Percentiles rank a stretch among this genome's conserved stretches.
These are phyloP conservation scores for Chymomyza amoena DNA, from an alignment of 2,888 invertebrate species.

Conservation along the genomic window DNA sequence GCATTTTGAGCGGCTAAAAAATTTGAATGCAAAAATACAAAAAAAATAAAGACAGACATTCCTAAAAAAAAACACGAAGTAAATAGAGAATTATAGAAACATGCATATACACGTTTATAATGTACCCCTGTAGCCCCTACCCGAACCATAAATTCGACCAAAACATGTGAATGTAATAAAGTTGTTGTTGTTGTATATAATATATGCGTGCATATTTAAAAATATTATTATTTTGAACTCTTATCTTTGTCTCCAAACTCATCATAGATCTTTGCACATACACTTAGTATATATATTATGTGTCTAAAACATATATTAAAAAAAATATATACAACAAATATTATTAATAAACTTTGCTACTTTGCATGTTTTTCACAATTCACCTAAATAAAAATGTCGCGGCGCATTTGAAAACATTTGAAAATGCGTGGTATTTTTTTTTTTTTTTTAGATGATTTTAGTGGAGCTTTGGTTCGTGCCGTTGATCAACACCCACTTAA, in stretches of 20 bases:
- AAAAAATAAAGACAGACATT: neutral
- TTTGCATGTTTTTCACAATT: neutral
- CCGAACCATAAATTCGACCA: no score
- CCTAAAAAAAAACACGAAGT: neutral
- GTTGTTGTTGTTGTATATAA: no score
- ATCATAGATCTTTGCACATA: no score
- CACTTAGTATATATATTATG: neutral
- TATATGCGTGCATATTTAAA: no score
- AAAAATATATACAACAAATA: neutral
- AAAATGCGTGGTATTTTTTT: neutral
- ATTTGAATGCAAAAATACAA: neutral
- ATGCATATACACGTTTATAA: neutral
- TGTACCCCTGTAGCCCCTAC: no score
- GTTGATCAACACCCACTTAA: conserved; percentile 44
- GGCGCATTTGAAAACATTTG: neutral
- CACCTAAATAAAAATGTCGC: neutral
- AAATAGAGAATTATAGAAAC: conserved; percentile 8
- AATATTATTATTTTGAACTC: no score
- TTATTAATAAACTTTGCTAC: neutral
- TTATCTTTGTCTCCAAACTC: no score
- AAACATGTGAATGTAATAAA: neutral
- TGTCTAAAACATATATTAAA: neutral
- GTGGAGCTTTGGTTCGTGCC: conserved; percentile 9
- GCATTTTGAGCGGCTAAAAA: conserved; percentile 1
- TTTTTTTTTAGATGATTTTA: neutral